phyloP scores from a whole-genome alignment of 2,113 vertebrate species.

The Todiramphus saurophagus region DNA sequence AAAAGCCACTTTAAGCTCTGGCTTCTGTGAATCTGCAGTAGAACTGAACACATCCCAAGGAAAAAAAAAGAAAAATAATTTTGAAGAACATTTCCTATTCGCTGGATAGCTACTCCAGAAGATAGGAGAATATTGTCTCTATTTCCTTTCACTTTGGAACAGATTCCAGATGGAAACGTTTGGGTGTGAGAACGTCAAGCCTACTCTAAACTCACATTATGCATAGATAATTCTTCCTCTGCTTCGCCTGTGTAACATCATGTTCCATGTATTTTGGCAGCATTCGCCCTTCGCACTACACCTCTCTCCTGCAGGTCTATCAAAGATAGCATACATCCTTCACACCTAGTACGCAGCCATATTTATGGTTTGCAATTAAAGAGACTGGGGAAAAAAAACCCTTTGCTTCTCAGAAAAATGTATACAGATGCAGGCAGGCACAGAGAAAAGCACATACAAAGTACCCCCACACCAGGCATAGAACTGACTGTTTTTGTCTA shows the following conservation, averaged over 20 bases:
- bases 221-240: constrained; percentile 48
- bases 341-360: not conserved
- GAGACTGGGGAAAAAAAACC: not conserved
- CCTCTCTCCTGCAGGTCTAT: not conserved
- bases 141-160: constrained; percentile 52
- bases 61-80: not conserved
- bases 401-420: not conserved
- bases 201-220: constrained; percentile 37
- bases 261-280: constrained; percentile 3
- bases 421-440: not conserved
- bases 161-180: constrained; percentile 66
- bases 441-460: not conserved
- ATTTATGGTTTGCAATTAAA: not conserved
- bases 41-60: not conserved
- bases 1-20: not conserved
- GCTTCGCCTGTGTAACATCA: constrained; percentile 21
- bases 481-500: not conserved
- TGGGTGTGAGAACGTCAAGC: constrained; percentile 63
- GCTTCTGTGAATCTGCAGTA: constrained; percentile 1
- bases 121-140: constrained; percentile 48
- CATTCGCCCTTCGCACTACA: not conserved
- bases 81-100: constrained; percentile 23
- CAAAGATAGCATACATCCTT: not conserved
- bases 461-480: not conserved
- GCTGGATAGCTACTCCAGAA: constrained; percentile 18